Evolutionary conservation across 2,113 vertebrate genomes (phyloP).

Genomic region (Eudorcas thomsonii): DNA sequence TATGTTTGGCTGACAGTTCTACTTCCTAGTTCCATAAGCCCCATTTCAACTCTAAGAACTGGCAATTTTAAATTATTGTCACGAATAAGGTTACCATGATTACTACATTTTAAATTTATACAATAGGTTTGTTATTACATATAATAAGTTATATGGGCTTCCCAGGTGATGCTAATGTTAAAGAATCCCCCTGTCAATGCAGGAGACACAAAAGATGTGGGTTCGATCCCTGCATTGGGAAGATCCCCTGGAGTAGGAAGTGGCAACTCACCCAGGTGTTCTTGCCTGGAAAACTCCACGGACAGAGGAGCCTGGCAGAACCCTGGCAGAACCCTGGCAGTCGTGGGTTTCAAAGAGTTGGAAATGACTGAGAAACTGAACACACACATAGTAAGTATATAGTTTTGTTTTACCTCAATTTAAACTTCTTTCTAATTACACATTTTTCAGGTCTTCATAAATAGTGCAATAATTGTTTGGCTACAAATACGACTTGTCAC

Average conservation of each 20-base stretch:
- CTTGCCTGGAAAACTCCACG: neutral
- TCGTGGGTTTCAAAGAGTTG: neutral
- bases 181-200: neutral
- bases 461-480: neutral
- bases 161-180: neutral
- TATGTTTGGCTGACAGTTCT: neutral
- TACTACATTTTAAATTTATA: neutral
- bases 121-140: neutral
- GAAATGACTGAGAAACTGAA: neutral
- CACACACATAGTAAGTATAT: neutral
- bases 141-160: neutral
- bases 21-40: neutral
- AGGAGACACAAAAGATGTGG: neutral
- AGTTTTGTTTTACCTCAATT: neutral
- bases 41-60: neutral
- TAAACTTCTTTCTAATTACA: neutral
- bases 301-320: neutral
- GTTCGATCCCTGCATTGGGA: fast-evolving
- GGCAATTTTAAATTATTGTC: neutral
- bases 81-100: neutral
- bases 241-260: neutral
- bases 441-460: neutral
- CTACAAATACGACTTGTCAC: neutral
- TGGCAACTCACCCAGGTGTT: neutral
- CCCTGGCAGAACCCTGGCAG: neutral